Evolutionary conservation across 2,797 vertebrate species (phyloP).

Genomic region (Synanceia verrucosa): DNA sequence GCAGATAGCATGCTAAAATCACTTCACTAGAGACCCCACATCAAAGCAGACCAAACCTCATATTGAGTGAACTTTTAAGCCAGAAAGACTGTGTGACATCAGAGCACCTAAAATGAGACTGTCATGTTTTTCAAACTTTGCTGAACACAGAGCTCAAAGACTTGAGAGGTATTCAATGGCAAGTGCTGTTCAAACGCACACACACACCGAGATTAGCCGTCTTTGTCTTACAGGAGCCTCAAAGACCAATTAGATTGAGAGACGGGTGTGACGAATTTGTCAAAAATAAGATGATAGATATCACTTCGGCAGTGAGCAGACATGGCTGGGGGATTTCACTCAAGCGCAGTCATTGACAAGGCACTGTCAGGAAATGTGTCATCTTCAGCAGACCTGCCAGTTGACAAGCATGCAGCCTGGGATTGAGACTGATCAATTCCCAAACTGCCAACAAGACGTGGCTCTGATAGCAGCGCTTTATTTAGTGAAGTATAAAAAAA

Average conservation of each 20-base stretch:
- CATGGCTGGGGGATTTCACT: constrained; percentile 77
- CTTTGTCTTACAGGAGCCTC: constrained; percentile 76
- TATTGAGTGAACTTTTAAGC: constrained; percentile 80
- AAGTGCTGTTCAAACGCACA: constrained; percentile 55
- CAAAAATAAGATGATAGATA: constrained; percentile 76
- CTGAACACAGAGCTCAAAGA: constrained; percentile 67
- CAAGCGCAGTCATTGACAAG: constrained; percentile 72
- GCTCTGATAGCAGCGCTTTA: constrained; percentile 69
- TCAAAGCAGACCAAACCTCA: constrained; percentile 82
- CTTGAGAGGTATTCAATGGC: constrained; percentile 63
- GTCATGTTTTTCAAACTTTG: constrained; percentile 80
- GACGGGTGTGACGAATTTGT: constrained; percentile 75
- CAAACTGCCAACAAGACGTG: constrained; percentile 70
- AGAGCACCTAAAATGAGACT: constrained; percentile 81
- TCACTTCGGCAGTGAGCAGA: constrained; percentile 64
- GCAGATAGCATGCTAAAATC: constrained; percentile 79
- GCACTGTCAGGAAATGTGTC: constrained; percentile 76
- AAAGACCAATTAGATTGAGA: constrained; percentile 79
- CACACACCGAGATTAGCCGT: constrained; percentile 66
- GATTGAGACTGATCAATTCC: constrained; percentile 80
- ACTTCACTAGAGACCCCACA: constrained; percentile 80
- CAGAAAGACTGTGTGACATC: constrained; percentile 79
- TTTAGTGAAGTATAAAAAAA: constrained; percentile 58
- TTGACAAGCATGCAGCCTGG: constrained; percentile 71
- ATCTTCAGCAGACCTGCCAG: constrained; percentile 76